Percentiles rank a stretch among this genome's conserved stretches.
Evolutionary conservation across 2,888 invertebrate species (phyloP).

Genomic region (Dexiosoma caninum): DNA sequence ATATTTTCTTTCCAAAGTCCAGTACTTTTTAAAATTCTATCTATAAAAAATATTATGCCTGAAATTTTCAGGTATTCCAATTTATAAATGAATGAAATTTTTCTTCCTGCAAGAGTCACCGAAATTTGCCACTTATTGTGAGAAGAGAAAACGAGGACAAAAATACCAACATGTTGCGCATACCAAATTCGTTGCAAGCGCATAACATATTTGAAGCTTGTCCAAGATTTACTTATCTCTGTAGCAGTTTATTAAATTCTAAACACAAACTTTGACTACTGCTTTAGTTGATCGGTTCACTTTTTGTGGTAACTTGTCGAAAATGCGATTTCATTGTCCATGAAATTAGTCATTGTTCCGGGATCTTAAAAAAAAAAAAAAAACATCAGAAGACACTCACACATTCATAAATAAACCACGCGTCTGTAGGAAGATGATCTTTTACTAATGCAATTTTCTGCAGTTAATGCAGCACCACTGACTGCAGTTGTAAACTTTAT

Average conservation of each 20-base stretch:
- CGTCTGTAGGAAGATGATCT: constrained; percentile 26
- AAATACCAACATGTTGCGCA: neutral
- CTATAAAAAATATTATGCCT: too few relatives aligned
- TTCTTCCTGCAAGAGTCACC: too few relatives aligned
- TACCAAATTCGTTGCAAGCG: neutral
- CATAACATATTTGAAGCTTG: neutral
- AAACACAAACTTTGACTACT: constrained; percentile 23
- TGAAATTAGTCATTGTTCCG: constrained; percentile 63
- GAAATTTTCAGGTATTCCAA: too few relatives aligned
- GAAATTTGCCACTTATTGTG: too few relatives aligned
- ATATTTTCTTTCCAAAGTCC: too few relatives aligned
- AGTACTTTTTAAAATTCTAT: too few relatives aligned
- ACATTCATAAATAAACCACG: constrained; percentile 16
- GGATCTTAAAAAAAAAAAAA: constrained; percentile 2
- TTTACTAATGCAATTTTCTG: constrained; percentile 12
- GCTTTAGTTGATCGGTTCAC: constrained; percentile 36
- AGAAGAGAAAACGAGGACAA: too few relatives aligned
- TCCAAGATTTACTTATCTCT: neutral
- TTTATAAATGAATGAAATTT: too few relatives aligned
- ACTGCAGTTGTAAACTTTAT: constrained; percentile 48
- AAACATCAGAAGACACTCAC: neutral
- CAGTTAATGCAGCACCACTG: constrained; percentile 33
- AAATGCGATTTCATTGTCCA: constrained; percentile 60
- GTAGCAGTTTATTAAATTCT: neutral
- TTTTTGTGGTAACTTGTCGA: constrained; percentile 57